phyloP scores from a whole-genome alignment of 2,113 vertebrate species.

The Pituophis catenifer region DNA sequence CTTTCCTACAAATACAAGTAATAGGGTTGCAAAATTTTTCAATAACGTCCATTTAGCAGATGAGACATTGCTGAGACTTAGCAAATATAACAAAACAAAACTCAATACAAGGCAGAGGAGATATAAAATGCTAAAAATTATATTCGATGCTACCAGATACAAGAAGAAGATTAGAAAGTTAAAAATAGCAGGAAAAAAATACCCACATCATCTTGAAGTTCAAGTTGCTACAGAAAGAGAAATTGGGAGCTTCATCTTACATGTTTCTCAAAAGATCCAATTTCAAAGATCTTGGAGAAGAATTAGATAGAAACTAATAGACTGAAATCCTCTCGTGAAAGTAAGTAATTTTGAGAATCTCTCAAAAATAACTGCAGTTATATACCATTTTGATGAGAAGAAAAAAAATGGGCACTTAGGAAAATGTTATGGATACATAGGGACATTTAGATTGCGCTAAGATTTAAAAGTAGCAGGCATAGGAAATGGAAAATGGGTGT shows the following conservation, averaged over 20 bases:
- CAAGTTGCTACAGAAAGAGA: not conserved
- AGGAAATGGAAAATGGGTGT: not conserved
- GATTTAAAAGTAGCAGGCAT: not conserved
- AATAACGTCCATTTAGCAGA: too few relatives aligned
- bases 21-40: not conserved
- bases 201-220: not conserved
- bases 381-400: not conserved
- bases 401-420: not conserved
- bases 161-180: not conserved
- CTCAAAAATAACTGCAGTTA: not conserved
- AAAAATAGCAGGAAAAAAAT: not conserved
- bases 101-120: not conserved
- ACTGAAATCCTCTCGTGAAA: not conserved
- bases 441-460: not conserved
- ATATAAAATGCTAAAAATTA: not conserved
- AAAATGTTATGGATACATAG: not conserved
- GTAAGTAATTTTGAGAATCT: not conserved
- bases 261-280: not conserved
- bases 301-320: not conserved
- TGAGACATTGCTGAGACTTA: not conserved
- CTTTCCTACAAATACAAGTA: not conserved
- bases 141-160: not conserved
- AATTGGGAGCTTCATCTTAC: not conserved
- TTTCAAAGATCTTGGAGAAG: not conserved
- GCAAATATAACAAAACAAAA: not conserved